Conservation (phyloP, 2,113 vertebrate genomes). For the Catharus bicknelli region DNA sequence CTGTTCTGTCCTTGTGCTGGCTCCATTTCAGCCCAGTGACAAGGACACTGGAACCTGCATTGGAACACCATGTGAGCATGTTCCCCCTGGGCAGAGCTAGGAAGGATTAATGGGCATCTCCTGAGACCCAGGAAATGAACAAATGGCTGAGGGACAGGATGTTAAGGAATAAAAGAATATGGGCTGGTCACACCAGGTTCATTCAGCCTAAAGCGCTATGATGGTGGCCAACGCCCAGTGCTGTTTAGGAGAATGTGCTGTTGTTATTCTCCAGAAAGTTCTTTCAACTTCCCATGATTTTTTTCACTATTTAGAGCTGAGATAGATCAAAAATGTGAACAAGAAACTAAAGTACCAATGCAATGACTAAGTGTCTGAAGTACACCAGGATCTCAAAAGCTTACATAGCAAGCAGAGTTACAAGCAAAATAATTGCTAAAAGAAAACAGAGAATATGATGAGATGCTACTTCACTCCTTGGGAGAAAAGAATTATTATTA, state of each 20-base stretch:
- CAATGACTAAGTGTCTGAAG: not conserved
- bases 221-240: not conserved
- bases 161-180: not conserved
- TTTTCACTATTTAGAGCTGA: not conserved
- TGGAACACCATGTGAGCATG: fast-evolving
- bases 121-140: not conserved
- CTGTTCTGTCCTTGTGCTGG: not conserved
- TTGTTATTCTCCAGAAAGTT: not conserved
- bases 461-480: not conserved
- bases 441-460: not conserved
- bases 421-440: not conserved
- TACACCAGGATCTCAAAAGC: not conserved
- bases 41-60: not conserved
- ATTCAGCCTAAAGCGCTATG: not conserved
- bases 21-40: not conserved
- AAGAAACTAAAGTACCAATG: not conserved
- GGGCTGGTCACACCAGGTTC: not conserved
- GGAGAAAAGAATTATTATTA: not conserved
- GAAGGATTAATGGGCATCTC: not conserved
- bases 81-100: not conserved
- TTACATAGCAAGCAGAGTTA: not conserved
- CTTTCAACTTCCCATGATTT: not conserved
- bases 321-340: not conserved
- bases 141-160: not conserved
- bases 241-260: not conserved